Evolutionary conservation across 2,888 invertebrate genomes (phyloP).

Genomic region (Drosophila affinis): DNA sequence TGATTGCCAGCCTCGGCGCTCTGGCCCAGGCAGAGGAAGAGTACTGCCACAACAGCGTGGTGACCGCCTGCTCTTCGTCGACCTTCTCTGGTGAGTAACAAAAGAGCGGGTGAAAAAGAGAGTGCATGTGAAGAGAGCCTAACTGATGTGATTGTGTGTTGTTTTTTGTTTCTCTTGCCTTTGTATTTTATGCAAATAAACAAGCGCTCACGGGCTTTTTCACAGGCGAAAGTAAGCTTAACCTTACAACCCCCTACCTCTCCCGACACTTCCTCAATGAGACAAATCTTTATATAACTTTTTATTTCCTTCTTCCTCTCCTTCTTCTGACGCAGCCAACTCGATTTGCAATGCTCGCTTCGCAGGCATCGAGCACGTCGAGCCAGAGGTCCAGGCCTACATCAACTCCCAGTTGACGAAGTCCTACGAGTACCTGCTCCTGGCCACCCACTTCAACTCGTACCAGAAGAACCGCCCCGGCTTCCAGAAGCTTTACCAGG

Average conservation of each 20-base stretch:
- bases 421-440: conserved; percentile 90
- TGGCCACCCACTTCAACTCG: conserved; percentile 90
- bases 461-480: conserved; percentile 90
- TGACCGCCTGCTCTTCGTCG: conserved; percentile 84
- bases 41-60: conserved; percentile 87
- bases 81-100: conserved; percentile 71
- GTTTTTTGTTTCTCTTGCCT: conserved; percentile 55
- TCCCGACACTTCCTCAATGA: neutral
- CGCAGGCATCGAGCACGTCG: conserved; percentile 74
- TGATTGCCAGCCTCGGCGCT: conserved; percentile 84
- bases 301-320: neutral
- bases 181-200: conserved; percentile 63
- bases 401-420: conserved; percentile 87
- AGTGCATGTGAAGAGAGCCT: conserved; percentile 38
- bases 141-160: conserved; percentile 31
- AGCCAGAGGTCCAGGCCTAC: conserved; percentile 76
- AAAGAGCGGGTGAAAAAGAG: conserved; percentile 32
- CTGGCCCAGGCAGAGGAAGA: conserved; percentile 83
- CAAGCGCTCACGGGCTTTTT: conserved; percentile 80
- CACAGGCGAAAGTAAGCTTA: conserved; percentile 77
- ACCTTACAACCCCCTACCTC: neutral
- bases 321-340: conserved; percentile 18
- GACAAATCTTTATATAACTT: neutral
- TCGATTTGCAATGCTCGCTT: conserved; percentile 73
- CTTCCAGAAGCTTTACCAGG: conserved; percentile 89